Evolutionary conservation across 2,113 vertebrate species (phyloP).

Genomic region (Oreochromis tanganicae): DNA sequence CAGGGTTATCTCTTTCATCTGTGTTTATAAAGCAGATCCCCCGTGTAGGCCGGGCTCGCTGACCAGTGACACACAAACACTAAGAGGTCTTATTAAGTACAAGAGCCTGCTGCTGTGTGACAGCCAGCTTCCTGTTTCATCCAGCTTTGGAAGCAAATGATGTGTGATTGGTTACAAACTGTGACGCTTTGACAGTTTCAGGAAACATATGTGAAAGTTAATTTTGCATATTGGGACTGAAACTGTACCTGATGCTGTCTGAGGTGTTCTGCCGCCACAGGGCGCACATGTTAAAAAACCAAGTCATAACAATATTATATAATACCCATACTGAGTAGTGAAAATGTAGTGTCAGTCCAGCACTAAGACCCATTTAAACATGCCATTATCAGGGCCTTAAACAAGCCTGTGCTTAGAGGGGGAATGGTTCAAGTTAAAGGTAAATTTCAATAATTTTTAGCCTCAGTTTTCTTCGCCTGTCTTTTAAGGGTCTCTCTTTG

Average conservation of each 20-base stretch:
- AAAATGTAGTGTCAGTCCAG: not conserved
- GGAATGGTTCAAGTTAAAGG: not conserved
- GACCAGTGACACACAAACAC: not conserved
- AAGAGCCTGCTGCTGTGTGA: not conserved
- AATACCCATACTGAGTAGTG: not conserved
- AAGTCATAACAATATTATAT: not conserved
- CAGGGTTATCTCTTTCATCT: conserved; percentile 42
- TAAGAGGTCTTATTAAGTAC: not conserved
- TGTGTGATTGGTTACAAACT: not conserved
- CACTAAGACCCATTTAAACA: not conserved
- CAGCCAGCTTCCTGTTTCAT: conserved; percentile 5
- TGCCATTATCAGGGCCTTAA: not conserved
- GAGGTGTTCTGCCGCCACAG: not conserved
- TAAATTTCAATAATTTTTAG: not conserved
- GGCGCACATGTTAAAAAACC: not conserved
- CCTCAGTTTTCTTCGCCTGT: not conserved
- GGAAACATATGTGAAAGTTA: not conserved
- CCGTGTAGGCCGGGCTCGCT: not conserved
- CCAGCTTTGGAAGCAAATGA: not conserved
- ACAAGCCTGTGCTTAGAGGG: not conserved
- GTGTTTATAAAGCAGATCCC: conserved; percentile 28
- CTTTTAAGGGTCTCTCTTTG: not conserved
- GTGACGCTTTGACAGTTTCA: not conserved
- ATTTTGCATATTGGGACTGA: not conserved
- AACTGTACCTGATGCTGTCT: not conserved